Percentiles rank a stretch among this genome's conserved stretches.
Evolutionary conservation across 2,888 invertebrate species (phyloP).

Genomic region (Trisateles emortualis): DNA sequence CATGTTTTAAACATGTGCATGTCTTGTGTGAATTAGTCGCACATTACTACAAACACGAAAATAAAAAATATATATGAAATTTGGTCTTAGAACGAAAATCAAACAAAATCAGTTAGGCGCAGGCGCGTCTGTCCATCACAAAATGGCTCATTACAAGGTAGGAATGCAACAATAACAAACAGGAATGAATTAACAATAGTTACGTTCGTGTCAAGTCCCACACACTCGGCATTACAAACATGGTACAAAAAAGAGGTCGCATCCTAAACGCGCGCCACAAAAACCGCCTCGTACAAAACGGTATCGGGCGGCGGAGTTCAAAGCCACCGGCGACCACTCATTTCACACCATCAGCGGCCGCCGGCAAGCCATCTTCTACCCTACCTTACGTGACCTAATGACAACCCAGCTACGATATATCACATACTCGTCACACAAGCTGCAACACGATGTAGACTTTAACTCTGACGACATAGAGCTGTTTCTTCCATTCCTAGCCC

Average conservation of each 20-base stretch:
- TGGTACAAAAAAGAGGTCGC: constrained; percentile 79
- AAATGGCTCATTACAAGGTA: constrained; percentile 49
- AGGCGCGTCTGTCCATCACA: constrained; percentile 45
- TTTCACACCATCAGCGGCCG: constrained; percentile 79
- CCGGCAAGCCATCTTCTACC: constrained; percentile 57
- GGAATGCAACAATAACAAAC: constrained; percentile 79
- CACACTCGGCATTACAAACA: constrained; percentile 86
- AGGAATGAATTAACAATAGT: constrained; percentile 80
- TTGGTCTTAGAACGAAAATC: constrained; percentile 41
- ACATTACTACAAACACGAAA: constrained; percentile 10
- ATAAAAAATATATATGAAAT: constrained; percentile 12
- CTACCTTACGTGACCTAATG: constrained; percentile 79
- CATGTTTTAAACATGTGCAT: constrained; percentile 14
- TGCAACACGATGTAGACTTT: constrained; percentile 49
- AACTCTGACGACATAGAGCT: constrained; percentile 31
- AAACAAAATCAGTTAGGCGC: constrained; percentile 38
- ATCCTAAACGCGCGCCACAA: constrained; percentile 81
- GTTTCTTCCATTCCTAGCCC: constrained; percentile 6
- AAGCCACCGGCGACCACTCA: constrained; percentile 73
- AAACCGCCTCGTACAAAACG: constrained; percentile 79
- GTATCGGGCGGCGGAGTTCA: constrained; percentile 78
- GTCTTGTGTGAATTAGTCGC: constrained; percentile 14
- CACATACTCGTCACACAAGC: constrained; percentile 41
- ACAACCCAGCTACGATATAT: constrained; percentile 58
- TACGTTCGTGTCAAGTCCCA: constrained; percentile 85